Percentiles rank a stretch among this genome's conserved stretches.
Conservation (phyloP, 2,888 invertebrate species). For the Tachina lurida region DNA sequence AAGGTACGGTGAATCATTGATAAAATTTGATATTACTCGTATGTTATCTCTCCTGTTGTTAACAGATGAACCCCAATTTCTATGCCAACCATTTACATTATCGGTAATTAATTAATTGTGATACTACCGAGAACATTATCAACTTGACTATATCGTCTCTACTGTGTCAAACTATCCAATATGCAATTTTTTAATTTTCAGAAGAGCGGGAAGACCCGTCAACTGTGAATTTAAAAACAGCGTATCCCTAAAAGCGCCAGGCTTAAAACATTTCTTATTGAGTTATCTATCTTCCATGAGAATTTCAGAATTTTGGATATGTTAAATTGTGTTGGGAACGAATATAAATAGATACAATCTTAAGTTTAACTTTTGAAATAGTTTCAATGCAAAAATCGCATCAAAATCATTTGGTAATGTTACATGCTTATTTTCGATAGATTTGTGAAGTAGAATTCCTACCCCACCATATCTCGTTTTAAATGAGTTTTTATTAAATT, state of each 20-base stretch:
- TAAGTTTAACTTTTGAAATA: background rate
- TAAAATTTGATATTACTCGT: background rate
- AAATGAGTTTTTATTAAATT: background rate
- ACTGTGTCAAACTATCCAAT: too few species aligned
- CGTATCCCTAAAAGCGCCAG: too few species aligned
- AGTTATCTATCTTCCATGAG: too few species aligned
- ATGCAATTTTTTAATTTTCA: too few species aligned
- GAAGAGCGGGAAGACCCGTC: too few species aligned
- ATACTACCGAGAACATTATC: too few species aligned
- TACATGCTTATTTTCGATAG: background rate
- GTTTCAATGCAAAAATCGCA: background rate
- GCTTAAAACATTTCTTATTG: too few species aligned
- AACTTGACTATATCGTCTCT: too few species aligned
- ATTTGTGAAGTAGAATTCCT: background rate
- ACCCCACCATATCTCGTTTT: conserved; percentile 2
- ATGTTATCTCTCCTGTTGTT: background rate
- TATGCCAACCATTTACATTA: too few species aligned
- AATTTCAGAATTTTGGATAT: too few species aligned
- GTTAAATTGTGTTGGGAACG: background rate
- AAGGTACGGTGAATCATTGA: background rate
- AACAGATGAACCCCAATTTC: background rate
- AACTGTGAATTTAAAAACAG: too few species aligned
- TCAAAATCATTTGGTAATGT: background rate
- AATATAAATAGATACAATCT: background rate
- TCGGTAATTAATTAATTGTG: too few species aligned